Base-by-base conservation (phyloP, 2,888 invertebrate species). In the Opisthograptis luteolata region DNA sequence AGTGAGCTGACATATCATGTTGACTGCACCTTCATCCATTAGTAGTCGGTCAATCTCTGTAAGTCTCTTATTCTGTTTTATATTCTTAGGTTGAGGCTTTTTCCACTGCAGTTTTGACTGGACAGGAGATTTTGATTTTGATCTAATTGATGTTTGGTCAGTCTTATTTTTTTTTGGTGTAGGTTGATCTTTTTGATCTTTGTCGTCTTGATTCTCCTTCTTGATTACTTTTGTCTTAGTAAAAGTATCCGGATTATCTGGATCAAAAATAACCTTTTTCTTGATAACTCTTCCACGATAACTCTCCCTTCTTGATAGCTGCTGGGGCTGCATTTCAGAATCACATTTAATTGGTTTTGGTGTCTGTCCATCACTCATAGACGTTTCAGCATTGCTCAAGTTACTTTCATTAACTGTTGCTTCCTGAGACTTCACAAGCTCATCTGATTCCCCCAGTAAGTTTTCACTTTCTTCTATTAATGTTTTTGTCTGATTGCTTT, bases 1-100 rank as follows among this genome's bases (percentile, higher is more conserved):
- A 64, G 96, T 95, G 0, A 96, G 92, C 13, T 96, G 94, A 70
- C 95, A 96, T 28, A 97, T 88, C 93, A 97, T 95, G 79, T 96
- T 96, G 1, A 96, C 94, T 2, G 96, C 96, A 0, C 97, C 96
- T 74, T 97, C 97, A 75, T 97, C 97, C 84, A 95, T 95, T 52
- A 97, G 84, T 39, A 97, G 79, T 51, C 91, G 93, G 68, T 96
- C 96, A 41, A 97, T 92, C 85, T 97, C 97, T 12, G 93, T 92
- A 46, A 93, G 81, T 54, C 92, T 90, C 61, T 91, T 92, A 57
- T 92, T 92, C 69, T 93, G 93, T 70, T 84, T 76, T 30, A 60
- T 73, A 73, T 76, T 79, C 76, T 89, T 76, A 66, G 91, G 80
- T 37, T 82, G 74, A 30, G 88, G 89, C 51, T 90, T 90, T 61